phyloP scores from a whole-genome alignment of 2,113 vertebrate species.

The Mus pahari region DNA sequence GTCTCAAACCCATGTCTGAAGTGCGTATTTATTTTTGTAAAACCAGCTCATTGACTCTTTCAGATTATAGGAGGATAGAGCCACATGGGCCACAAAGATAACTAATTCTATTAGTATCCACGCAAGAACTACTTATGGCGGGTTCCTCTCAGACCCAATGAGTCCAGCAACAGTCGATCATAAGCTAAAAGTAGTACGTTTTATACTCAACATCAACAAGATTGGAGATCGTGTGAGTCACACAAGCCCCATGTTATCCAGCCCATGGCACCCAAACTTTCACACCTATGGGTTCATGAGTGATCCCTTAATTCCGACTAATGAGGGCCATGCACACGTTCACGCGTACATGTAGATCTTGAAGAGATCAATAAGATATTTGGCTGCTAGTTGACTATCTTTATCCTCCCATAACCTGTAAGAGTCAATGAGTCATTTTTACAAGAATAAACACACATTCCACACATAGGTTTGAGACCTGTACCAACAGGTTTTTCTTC shows the following conservation, averaged over 20 bases:
- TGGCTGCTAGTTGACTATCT: background rate
- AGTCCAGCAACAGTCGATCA: background rate
- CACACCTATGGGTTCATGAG: background rate
- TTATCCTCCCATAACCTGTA: background rate
- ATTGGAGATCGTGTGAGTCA: background rate
- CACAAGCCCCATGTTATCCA: background rate
- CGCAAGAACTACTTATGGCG: background rate
- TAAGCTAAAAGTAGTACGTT: background rate
- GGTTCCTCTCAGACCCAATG: background rate
- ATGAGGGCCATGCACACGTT: background rate
- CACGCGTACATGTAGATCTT: background rate
- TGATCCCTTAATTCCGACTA: background rate
- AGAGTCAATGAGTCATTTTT: slow-evolving; percentile 33
- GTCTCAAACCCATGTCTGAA: background rate
- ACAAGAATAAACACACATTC: slow-evolving; percentile 24
- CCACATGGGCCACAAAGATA: background rate
- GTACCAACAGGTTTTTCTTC: background rate
- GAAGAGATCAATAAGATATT: background rate
- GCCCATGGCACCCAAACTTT: background rate
- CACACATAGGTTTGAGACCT: background rate
- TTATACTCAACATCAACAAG: background rate
- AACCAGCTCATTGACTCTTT: background rate
- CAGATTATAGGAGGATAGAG: background rate
- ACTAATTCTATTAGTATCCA: background rate
- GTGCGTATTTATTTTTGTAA: background rate